Evolutionary conservation across 2,888 invertebrate species (phyloP), one percentile per base, ranked within the genome.

Genomic region (Drosophila putrida): DNA sequence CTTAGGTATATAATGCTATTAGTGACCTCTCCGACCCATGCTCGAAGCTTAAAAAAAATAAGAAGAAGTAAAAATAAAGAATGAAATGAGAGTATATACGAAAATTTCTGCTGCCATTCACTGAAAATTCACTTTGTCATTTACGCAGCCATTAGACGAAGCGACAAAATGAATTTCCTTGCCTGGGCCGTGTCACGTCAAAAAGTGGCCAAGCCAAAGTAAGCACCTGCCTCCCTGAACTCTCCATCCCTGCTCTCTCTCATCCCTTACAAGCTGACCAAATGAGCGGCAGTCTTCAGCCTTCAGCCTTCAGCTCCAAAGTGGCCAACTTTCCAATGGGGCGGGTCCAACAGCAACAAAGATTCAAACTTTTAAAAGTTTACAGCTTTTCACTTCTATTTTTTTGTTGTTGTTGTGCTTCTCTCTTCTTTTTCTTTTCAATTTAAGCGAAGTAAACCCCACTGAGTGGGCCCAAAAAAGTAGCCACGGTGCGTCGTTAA

Each of bases 361-460:
- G 77, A 72, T 85, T 80, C 78, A 84, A 83, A 83, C 83, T 83
- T 87, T 83, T 82, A 80, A 83, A 87, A 83, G 84, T 83, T 83
- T 87, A 82, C 84, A 84, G 83, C 83, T 83, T 83, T 83, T 83
- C 83, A 84, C 84, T 71, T 86, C 78, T 71, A 38, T 54, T 36
- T 35, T 13, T 10, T 35, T 43, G 2, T 15, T 46, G 1, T 39
- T 20, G 28, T 39, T 9, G 13, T 38, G 9, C 20, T 44, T 10
- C 6, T 38, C 6, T 43, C 4, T 15, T 36, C 58, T 31, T 47
- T 49, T 78, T 67, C 80, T 83, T 83, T 83, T 87, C 83, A 83
- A 83, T 87, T 83, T 83, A 58, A 47, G 58, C 68, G 20, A 64
- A 50, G 78, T 62, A 55, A 47, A 61, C 60, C 69, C 49, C 57